Evolutionary conservation across 64 coral and sea anemone genomes (phyloP).

Genomic region (Stylophora pistillata): DNA sequence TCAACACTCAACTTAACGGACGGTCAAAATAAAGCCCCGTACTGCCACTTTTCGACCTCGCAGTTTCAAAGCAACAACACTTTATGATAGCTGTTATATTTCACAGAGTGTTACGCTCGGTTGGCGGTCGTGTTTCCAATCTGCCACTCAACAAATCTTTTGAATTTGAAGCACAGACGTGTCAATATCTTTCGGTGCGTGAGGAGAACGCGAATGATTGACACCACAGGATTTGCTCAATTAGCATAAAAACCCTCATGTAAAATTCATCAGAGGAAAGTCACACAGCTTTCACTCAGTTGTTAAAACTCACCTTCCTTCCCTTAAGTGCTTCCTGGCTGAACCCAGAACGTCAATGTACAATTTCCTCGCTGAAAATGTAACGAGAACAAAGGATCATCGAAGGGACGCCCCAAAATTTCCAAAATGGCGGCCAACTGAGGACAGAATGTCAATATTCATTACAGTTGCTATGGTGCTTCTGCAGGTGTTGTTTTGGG

Average conservation of each 20-base stretch:
- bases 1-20: not conserved
- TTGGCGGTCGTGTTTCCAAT: conserved; percentile 97
- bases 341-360: not conserved
- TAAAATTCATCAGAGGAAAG: conserved; percentile 74
- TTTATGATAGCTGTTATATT: conserved; percentile 84
- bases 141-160: conserved; percentile 94
- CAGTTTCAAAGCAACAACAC: conserved; percentile 51
- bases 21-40: conserved; percentile 5
- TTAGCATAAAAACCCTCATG: conserved; percentile 89
- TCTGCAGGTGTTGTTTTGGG: conserved; percentile 84
- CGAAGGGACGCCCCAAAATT: conserved; percentile 40
- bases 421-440: conserved; percentile 90
- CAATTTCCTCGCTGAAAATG: not conserved
- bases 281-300: not conserved
- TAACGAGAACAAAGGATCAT: conserved; percentile 23
- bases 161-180: conserved; percentile 82
- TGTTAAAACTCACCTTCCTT: conserved; percentile 2
- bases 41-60: conserved; percentile 34
- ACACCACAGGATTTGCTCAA: conserved; percentile 63
- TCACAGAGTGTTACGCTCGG: conserved; percentile 94
- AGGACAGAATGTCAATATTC: conserved; percentile 94
- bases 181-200: conserved; percentile 97
- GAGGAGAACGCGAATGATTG: conserved; percentile 78
- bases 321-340: not conserved
- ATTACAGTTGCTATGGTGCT: conserved; percentile 87